phyloP scores from a whole-genome alignment of 2,888 invertebrate genomes.

The Amphipyra berbera region DNA sequence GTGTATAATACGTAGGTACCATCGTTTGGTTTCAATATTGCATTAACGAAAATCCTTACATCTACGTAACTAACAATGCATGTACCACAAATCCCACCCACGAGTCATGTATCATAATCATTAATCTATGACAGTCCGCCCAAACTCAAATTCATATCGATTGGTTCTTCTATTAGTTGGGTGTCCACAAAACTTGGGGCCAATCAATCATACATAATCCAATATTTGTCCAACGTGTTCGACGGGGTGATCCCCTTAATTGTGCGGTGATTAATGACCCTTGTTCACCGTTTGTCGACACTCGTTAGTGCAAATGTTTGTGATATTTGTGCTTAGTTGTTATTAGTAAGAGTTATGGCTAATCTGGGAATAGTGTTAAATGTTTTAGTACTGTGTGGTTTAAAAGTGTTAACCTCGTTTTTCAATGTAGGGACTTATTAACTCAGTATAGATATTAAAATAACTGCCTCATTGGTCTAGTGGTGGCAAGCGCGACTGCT shows the following conservation, averaged over 20 bases:
- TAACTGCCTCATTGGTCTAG: too few relatives aligned
- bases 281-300: constrained; percentile 59
- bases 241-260: constrained; percentile 66
- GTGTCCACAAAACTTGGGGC: constrained; percentile 71
- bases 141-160: constrained; percentile 61
- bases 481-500: too few relatives aligned
- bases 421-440: too few relatives aligned
- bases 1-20: too few relatives aligned
- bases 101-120: constrained; percentile 43
- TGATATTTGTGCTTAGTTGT: constrained; percentile 54
- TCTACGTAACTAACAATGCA: constrained; percentile 1
- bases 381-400: background rate
- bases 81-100: constrained; percentile 10
- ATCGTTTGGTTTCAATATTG: too few relatives aligned
- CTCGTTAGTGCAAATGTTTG: constrained; percentile 66
- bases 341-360: constrained; percentile 25
- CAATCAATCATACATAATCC: constrained; percentile 81
- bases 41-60: too few relatives aligned
- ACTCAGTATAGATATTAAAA: too few relatives aligned
- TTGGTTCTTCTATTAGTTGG: constrained; percentile 66
- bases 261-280: constrained; percentile 73
- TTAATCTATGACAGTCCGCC: constrained; percentile 58
- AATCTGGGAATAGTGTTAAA: background rate
- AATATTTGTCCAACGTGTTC: constrained; percentile 74
- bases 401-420: too few relatives aligned